Base-by-base conservation (phyloP, 2,888 invertebrate species). In the Tubulanus polymorphus region DNA sequence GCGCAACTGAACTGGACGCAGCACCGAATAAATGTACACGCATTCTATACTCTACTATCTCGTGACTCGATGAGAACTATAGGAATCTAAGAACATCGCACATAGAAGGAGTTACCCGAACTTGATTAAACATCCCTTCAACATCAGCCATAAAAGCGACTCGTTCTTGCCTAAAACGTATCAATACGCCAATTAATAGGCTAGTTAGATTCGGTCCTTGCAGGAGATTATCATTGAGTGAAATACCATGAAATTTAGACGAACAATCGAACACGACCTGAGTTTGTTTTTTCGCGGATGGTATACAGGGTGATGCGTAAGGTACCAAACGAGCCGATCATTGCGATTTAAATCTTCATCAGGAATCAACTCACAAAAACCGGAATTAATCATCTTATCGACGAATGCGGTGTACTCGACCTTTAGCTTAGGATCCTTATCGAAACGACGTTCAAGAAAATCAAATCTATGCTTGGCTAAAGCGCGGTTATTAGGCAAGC, bases 251-350 rank as follows among this genome's bases (percentile, higher is more conserved):
- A 20, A 26, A 23, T 25, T 15, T 26, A 28, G 57, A 54, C 5
- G 57, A 53, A 26, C 57, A 53, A 37, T 57, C 54, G 41, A 53
- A 56, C 23, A 56, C 56, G n/a, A 56, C 56, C 56, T 27, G 15
- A 56, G 25, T 26, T 48, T 48, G 25, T 26, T 15, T 20, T 35
- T 50, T 12, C 37, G 8, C 5, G 35, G 35, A 12, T n/a, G n/a
- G n/a, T 50, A 35, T 8, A 48, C 27, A 15, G 27, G 15, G 28
- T 18, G 25, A 25, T 48, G 48, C 12, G 48, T 26, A 6, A 48
- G n/a, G 28, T 48, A 48, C 48, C 48, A 48, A 10, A 27, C 18
- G 20, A 6, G n/a, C n/a, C 28, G 10, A 12, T 8, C 6, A 15
- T 45, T 26, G 8, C 6, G 20, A n/a, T n/a, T n/a, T 46, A 18